A percentile compares a stretch with the other conserved stretches of the same genome.
phyloP scores from a whole-genome alignment of 2,797 vertebrate genomes.

The Staurois parvus region DNA sequence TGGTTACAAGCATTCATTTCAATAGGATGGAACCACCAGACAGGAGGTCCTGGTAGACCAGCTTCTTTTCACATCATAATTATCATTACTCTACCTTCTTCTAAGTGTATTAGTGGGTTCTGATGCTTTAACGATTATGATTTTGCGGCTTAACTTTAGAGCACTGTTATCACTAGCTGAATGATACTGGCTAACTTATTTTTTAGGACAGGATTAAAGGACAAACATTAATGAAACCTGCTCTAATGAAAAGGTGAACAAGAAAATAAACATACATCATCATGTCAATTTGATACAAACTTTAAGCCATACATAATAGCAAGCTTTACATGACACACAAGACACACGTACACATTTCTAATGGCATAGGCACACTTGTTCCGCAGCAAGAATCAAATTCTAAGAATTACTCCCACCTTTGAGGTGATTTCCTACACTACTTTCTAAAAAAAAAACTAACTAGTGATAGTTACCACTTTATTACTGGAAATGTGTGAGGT shows the following conservation, averaged over 20 bases:
- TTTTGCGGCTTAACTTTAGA: not conserved
- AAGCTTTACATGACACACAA: no score
- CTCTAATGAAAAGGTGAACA: no score
- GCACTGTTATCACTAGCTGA: not conserved
- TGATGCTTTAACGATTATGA: not conserved
- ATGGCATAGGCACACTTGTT: not conserved
- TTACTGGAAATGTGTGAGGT: no score
- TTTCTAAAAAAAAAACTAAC: not conserved
- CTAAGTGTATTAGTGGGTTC: no score
- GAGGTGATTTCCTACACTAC: not conserved
- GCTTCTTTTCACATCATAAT: not conserved
- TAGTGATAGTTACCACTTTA: no score
- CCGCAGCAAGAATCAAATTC: no score
- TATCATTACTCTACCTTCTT: not conserved
- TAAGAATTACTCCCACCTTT: not conserved
- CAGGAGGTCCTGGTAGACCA: not conserved
- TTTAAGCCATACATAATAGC: no score
- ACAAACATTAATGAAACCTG: no score
- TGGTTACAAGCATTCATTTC: constrained; percentile 54
- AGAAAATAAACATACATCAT: no score
- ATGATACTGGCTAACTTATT: no score
- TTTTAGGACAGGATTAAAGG: no score
- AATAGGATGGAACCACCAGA: constrained; percentile 8
- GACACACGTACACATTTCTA: not conserved
- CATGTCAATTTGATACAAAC: no score